Conservation (phyloP, 30 jellyfish, hydroid and myxozoan genomes). For the Chrysaora quinquecirrha region DNA sequence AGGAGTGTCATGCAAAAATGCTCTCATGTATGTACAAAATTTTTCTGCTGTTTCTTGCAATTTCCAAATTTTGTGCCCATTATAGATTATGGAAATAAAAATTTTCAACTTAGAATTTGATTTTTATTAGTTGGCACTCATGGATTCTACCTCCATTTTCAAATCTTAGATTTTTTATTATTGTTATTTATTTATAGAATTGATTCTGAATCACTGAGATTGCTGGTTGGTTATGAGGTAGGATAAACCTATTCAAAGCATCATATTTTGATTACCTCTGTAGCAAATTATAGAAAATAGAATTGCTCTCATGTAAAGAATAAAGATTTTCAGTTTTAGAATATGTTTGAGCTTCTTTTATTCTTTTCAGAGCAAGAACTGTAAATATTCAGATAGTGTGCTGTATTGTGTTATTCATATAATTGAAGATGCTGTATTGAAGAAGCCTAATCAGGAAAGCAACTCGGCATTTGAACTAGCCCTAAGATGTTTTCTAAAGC, state of each 20-base stretch:
- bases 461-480: slow-evolving; percentile 38
- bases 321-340: no score
- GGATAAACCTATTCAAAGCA: not conserved
- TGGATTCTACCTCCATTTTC: no score
- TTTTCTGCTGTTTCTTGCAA: no score
- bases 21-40: no score
- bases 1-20: no score
- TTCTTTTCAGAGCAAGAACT: slow-evolving; percentile 27
- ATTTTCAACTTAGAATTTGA: no score
- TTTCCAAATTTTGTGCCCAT: no score
- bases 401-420: slow-evolving; percentile 41
- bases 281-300: not conserved
- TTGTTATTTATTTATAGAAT: no score
- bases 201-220: not conserved
- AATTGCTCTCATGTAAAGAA: not conserved
- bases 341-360: no score
- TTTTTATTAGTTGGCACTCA: no score
- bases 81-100: no score
- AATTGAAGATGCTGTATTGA: slow-evolving; percentile 23
- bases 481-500: slow-evolving; percentile 45
- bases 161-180: no score
- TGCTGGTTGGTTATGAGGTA: not conserved
- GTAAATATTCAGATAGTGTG: slow-evolving; percentile 40
- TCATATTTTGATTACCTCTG: not conserved
- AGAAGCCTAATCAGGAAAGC: not conserved